Evolutionary conservation across 2,888 invertebrate species (phyloP), one percentile per base, ranked within the genome.

Genomic region (Phaedon cochleariae): DNA sequence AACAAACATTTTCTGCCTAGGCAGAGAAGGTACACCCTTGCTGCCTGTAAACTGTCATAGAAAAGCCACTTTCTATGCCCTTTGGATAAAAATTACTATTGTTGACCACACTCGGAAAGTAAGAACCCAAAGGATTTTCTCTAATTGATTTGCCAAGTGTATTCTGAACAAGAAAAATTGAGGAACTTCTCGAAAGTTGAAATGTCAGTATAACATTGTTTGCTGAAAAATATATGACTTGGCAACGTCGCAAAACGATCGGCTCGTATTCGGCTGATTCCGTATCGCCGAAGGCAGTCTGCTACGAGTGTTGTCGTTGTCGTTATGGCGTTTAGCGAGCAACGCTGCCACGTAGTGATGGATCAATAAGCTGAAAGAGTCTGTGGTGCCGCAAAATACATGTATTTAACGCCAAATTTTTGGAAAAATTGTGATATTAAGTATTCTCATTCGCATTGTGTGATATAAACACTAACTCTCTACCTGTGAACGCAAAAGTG

Each of bases 331-430:
- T 71, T 64, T 70, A 74, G 76, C 74, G 74, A 79, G 76, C 76
- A 72, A 73, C 78, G 76, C 76, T 81, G 82, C 82, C 82, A 82
- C 82, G 82, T 82, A 82, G 79, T 77, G 79, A 80, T 76, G 78
- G 82, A 82, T 82, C 82, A 81, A 82, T 82, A 80, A 66, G 66
- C 49, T 52, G 48, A 66, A 79, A 82, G 80, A 80, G 80, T 80
- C 77, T 77, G 76, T 75, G 77, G 79, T 79, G 78, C 77, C 80
- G 73, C 74, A 72, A 74, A 75, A 77, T 81, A 77, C 80, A 82
- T 82, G 81, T 81, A 82, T 82, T 82, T 82, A 83, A 83, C 82
- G 83, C 82, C 83, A 83, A 83, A 82, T 81, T 79, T 65, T 79
- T 80, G 79, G 81, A 82, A 76, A 73, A 72, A 83, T 82, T 83